A percentile compares a stretch with the other conserved stretches of the same genome.
Evolutionary conservation across 2,888 invertebrate species (phyloP).

Genomic region (Caenorhabditis sinica): DNA sequence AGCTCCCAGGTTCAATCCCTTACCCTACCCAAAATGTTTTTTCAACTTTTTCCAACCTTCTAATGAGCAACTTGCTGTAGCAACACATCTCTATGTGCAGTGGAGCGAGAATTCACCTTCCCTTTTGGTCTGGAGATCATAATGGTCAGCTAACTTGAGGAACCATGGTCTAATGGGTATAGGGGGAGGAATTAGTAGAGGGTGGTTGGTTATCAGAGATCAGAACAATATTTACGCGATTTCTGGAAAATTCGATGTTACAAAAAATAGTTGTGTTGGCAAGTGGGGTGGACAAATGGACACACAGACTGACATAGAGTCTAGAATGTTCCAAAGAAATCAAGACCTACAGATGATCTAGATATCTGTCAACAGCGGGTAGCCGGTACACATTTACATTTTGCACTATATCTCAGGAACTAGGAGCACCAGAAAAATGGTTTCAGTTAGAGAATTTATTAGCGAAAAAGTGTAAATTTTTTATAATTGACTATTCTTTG

Average conservation of each 20-base stretch:
- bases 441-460: no score
- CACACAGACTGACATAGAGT: not conserved
- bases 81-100: not conserved
- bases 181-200: not conserved
- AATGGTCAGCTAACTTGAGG: not conserved
- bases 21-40: not conserved
- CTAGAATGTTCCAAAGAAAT: no score
- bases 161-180: slow-evolving; percentile 1
- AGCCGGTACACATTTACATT: no score
- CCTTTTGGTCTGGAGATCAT: slow-evolving; percentile 6
- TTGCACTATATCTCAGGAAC: no score
- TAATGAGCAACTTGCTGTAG: not conserved
- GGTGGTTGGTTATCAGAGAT: not conserved
- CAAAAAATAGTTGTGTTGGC: no score
- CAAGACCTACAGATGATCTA: no score
- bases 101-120: slow-evolving; percentile 14
- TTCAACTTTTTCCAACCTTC: not conserved
- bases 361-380: no score
- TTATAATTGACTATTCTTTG: no score
- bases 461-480: no score
- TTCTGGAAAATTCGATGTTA: slow-evolving; percentile 20
- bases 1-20: no score
- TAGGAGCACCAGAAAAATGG: no score
- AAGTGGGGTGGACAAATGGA: not conserved
- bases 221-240: slow-evolving; percentile 1